Evolutionary conservation across 1,140 invertebrate species (phyloP).

Genomic region (Kradibia gibbosae): DNA sequence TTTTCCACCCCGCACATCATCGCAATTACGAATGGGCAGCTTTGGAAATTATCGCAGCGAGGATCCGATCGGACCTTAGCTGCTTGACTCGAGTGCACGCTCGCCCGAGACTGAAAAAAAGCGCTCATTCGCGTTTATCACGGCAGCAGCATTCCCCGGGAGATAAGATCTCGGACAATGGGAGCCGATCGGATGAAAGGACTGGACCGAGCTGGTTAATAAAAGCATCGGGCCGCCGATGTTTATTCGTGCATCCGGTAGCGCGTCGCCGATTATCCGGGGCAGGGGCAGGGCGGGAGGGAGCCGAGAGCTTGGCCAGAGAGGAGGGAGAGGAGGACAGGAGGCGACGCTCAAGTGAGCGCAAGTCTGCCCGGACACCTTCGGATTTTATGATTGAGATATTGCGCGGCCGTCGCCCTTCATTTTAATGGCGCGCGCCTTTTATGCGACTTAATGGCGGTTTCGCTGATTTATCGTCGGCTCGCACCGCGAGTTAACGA

Average conservation of each 20-base stretch:
- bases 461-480: conserved; percentile 13
- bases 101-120: not conserved
- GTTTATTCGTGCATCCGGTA: not conserved
- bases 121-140: not conserved
- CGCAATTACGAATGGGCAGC: not conserved
- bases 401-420: conserved; percentile 17
- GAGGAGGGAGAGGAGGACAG: not conserved
- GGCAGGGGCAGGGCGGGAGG: too few species aligned
- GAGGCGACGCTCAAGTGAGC: not conserved
- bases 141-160: not conserved
- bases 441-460: conserved; percentile 24
- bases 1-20: not conserved
- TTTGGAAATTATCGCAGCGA: not conserved
- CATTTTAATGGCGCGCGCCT: conserved; percentile 19
- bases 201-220: not conserved
- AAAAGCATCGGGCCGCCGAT: not conserved
- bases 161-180: conserved; percentile 5
- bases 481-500: conserved; percentile 3
- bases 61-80: not conserved
- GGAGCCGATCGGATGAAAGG: not conserved
- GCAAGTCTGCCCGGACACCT: not conserved
- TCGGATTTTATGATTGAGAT: conserved; percentile 20
- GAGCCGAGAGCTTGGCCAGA: too few species aligned
- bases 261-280: not conserved
- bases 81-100: not conserved